These are phyloP conservation scores for Caloenas nicobarica DNA, from an alignment of 2,113 vertebrate genomes.

Conservation along the genomic window DNA sequence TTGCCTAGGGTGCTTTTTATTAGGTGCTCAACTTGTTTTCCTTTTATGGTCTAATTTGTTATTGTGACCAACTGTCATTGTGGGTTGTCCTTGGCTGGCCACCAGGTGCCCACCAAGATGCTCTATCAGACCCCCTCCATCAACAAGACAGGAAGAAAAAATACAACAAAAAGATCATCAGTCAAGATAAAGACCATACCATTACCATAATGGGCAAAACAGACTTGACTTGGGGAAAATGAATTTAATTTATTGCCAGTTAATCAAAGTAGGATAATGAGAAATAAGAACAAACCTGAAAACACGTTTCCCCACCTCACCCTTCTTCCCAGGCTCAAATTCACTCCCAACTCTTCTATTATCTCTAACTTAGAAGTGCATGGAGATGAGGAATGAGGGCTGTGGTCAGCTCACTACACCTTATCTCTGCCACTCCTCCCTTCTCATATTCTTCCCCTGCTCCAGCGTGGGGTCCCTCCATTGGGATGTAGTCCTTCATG, in stretches of 20 bases:
- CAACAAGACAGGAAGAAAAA: not conserved
- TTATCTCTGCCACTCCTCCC: not conserved
- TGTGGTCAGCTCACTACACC: not conserved
- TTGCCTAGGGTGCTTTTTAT: not conserved
- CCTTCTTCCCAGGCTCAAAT: not conserved
- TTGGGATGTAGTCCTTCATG: not conserved
- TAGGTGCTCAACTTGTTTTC: not conserved
- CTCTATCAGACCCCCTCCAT: not conserved
- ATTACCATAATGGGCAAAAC: not conserved
- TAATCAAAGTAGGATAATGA: not conserved
- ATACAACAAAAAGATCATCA: rapidly evolving
- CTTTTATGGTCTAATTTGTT: not conserved
- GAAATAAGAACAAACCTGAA: not conserved
- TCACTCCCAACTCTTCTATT: not conserved
- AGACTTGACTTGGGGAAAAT: not conserved
- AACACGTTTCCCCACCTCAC: not conserved
- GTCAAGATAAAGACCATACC: not conserved
- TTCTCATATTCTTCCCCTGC: not conserved
- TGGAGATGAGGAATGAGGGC: not conserved
- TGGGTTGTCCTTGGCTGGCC: not conserved
- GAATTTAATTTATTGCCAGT: not conserved
- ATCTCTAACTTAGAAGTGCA: not conserved
- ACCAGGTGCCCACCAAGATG: not conserved
- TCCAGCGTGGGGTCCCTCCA: not conserved
- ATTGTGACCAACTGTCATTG: not conserved